Percentiles rank a stretch among this genome's conserved stretches.
Conservation (phyloP, 2,888 invertebrate species). For the Platypus cylindrus region DNA sequence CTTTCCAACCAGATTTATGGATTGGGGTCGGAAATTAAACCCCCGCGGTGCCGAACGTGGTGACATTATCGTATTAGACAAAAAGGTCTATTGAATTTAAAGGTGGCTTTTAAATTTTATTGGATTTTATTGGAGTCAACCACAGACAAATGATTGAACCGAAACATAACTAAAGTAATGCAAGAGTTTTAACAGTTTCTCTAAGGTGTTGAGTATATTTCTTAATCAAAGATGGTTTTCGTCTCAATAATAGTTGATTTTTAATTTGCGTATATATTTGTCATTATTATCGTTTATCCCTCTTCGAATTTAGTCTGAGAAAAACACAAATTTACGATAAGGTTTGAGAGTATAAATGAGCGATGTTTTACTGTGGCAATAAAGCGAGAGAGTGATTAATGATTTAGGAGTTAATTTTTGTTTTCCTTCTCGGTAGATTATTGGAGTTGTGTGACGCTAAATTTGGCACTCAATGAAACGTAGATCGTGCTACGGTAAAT, state of each 20-base stretch:
- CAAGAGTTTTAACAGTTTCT: too few relatives aligned
- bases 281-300: too few relatives aligned
- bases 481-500: slow-evolving; percentile 2
- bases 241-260: too few relatives aligned
- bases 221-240: too few relatives aligned
- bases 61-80: slow-evolving; percentile 9
- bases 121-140: slow-evolving; percentile 1
- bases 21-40: slow-evolving; percentile 14
- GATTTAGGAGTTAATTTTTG: slow-evolving; percentile 1
- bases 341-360: not conserved
- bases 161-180: too few relatives aligned
- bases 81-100: slow-evolving; percentile 14
- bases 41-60: slow-evolving; percentile 12
- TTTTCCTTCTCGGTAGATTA: slow-evolving; percentile 1
- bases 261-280: too few relatives aligned
- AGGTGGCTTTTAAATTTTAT: slow-evolving; percentile 10
- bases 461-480: slow-evolving; percentile 5
- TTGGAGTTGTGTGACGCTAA: slow-evolving; percentile 4
- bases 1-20: slow-evolving; percentile 13
- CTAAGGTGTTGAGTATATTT: too few relatives aligned
- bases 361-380: slow-evolving; percentile 2
- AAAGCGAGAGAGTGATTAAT: slow-evolving; percentile 1
- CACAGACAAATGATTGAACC: not conserved
- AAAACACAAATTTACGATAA: slow-evolving; percentile 1
- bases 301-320: too few relatives aligned